Percentiles rank a stretch among this genome's conserved stretches.
Conservation (phyloP, 2,797 vertebrate species). For the Hyperoplus lanceolatus region DNA sequence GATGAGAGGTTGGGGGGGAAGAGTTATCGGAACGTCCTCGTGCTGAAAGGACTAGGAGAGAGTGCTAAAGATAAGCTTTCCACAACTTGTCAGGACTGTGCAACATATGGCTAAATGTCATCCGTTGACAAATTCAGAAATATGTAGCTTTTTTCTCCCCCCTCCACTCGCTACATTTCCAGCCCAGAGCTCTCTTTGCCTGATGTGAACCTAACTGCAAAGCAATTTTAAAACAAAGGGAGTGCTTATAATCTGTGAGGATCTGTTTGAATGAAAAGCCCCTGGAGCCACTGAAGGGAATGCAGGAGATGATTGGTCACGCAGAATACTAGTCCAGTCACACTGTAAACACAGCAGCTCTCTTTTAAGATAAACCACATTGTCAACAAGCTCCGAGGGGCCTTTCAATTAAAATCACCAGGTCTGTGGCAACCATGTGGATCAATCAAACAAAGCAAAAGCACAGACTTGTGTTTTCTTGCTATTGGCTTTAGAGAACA, state of each 20-base stretch:
- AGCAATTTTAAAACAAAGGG: slow-evolving; percentile 46
- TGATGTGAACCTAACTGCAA: slow-evolving; percentile 20
- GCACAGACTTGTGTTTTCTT: not conserved
- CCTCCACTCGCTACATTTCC: not conserved
- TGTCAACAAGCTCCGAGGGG: not conserved
- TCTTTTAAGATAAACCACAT: slow-evolving; percentile 30
- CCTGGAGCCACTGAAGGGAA: slow-evolving; percentile 53
- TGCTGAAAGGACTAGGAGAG: slow-evolving; percentile 6
- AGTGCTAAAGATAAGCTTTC: not conserved
- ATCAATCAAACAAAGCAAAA: slow-evolving; percentile 8
- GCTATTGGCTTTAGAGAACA: not conserved
- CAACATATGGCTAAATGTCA: not conserved
- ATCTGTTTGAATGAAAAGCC: slow-evolving; percentile 63
- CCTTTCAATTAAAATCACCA: not conserved
- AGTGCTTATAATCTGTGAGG: slow-evolving; percentile 41
- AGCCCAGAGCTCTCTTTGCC: not conserved
- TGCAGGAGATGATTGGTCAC: slow-evolving; percentile 40
- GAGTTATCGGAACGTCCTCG: slow-evolving; percentile 18
- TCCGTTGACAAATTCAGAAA: not conserved
- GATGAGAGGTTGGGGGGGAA: slow-evolving; percentile 16
- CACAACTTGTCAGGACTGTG: not conserved
- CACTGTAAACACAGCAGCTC: not conserved
- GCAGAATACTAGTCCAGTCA: slow-evolving; percentile 15
- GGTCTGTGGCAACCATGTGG: not conserved
- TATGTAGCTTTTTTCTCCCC: not conserved